These are phyloP conservation scores for Acipenser transmontanus DNA, from an alignment of 2,797 vertebrate species.

Conservation along the genomic window DNA sequence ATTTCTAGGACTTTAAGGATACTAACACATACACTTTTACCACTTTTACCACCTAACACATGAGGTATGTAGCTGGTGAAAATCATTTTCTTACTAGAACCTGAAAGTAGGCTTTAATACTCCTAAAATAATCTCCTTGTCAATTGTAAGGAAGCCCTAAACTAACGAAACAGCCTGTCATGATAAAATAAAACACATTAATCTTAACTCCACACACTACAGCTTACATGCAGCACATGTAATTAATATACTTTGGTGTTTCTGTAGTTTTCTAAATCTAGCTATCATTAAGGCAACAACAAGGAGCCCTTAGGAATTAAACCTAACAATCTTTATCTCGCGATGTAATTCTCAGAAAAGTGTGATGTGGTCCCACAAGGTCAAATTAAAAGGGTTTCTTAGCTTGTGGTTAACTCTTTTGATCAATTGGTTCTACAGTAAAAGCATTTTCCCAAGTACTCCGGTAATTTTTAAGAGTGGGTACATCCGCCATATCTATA, in stretches of 20 bases:
- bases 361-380: neutral
- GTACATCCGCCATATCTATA: too few species aligned
- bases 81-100: too few species aligned
- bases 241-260: neutral
- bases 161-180: neutral
- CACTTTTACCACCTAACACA: too few species aligned
- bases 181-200: neutral
- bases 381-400: neutral
- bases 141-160: neutral
- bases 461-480: too few species aligned
- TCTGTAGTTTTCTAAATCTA: neutral
- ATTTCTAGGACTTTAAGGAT: too few species aligned
- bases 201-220: neutral
- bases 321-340: neutral
- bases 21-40: too few species aligned
- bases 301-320: neutral
- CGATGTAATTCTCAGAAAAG: neutral
- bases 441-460: too few species aligned
- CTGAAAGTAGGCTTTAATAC: too few species aligned
- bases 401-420: too few species aligned
- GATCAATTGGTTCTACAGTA: too few species aligned
- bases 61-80: too few species aligned
- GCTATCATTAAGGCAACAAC: neutral
- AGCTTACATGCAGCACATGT: neutral
- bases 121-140: too few species aligned